Percentiles rank a stretch among this genome's conserved stretches.
Evolutionary conservation across 2,797 vertebrate species (phyloP).

Genomic region (Echiichthys vipera): DNA sequence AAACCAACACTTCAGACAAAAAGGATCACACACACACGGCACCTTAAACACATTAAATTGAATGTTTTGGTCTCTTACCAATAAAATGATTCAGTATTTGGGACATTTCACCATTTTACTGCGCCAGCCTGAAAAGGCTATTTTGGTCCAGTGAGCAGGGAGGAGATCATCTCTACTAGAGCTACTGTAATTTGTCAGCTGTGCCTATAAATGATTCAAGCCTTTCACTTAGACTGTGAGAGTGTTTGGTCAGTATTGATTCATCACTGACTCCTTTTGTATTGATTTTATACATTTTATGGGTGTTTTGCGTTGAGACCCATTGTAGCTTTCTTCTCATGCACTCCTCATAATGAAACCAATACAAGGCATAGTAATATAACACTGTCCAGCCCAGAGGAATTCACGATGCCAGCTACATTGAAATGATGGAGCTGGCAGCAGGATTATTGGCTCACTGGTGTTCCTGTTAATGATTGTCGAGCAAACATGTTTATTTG

Average conservation of each 20-base stretch:
- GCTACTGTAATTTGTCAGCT: constrained; percentile 29
- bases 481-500: constrained; percentile 6
- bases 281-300: constrained; percentile 43
- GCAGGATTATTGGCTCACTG: not conserved
- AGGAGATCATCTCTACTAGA: constrained; percentile 18
- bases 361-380: constrained; percentile 31
- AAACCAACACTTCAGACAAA: not conserved
- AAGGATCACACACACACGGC: not conserved
- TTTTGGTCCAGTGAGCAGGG: not conserved
- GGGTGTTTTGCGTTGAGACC: constrained; percentile 27
- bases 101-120: not conserved
- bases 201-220: constrained; percentile 37
- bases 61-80: not conserved
- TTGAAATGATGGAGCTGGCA: constrained; percentile 34
- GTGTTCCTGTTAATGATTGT: constrained; percentile 26
- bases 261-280: constrained; percentile 31
- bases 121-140: not conserved
- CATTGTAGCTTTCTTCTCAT: constrained; percentile 26
- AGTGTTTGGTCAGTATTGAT: constrained; percentile 29
- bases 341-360: constrained; percentile 32
- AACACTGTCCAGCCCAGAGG: constrained; percentile 8
- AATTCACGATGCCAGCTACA: constrained; percentile 15
- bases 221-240: constrained; percentile 18
- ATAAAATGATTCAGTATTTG: not conserved
- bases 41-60: not conserved